Base-by-base conservation (phyloP, 2,888 invertebrate genomes). In the Ochropleura leucogaster region DNA sequence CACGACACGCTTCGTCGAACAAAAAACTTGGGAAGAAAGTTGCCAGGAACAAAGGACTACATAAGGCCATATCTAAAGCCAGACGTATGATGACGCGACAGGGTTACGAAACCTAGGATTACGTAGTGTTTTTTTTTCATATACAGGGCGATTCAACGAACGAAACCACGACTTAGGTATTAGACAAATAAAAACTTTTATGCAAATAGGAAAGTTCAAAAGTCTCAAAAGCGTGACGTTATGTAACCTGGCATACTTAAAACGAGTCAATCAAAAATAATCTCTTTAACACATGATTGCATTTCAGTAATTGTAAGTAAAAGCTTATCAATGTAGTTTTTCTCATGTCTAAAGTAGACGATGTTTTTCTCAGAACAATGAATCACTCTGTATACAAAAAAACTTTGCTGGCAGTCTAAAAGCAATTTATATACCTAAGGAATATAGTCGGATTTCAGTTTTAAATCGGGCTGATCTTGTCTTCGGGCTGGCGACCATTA, bases 391-490 rank as follows among this genome's bases (percentile, higher is more conserved):
- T 59, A 64, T 59, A 72, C 64, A 68, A 74, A 63, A 57, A 72
- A 79, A 63, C 67, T 55, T 67, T 16, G 9, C n/a, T 68, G 47
- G 63, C 68, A 46, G 71, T 73, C 57, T 67, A 62, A 77, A 70
- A 80, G 63, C 74, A 80, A 85, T 85, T 79, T 87, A 79, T 66
- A 70, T 68, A 44, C 62, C 44, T 44, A 74, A 80, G 47, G 75
- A 72, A 75, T 74, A 76, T 63, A 82, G 80, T 87, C 71, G 70
- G 79, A 79, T 83, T 80, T 68, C 44, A 68, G 68, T 77, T 79
- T 83, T 74, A 83, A 87, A 81, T 79, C 77, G 60, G 74, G 69
- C 70, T 77, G 76, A 83, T 85, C 68, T 72, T 71, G 80, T 82
- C 78, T 12, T 75, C 57, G 75, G 69, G 49, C 71, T 68, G 62